Conservation (phyloP, 2,797 vertebrate species). For the Spatula versicolor region DNA sequence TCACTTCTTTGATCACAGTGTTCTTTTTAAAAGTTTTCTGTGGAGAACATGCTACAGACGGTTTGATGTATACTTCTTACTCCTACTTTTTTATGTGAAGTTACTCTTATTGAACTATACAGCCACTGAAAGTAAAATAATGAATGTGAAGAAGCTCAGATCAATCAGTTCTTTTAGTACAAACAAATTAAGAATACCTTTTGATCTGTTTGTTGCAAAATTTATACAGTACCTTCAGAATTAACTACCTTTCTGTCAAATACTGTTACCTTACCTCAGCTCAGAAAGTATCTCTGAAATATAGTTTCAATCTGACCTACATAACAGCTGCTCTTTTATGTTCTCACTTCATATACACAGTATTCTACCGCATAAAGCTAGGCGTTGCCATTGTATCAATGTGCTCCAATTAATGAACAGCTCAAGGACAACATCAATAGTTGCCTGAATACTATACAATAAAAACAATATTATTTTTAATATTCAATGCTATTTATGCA, state of each 20-base stretch:
- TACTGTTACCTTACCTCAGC: neutral
- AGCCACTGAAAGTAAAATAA: neutral
- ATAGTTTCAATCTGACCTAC: constrained; percentile 3
- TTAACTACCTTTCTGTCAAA: neutral
- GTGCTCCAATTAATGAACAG: neutral
- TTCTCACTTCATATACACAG: neutral
- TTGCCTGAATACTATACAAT: neutral
- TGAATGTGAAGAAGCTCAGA: neutral
- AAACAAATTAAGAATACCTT: neutral
- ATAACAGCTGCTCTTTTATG: constrained; percentile 5
- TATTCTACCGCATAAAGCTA: neutral
- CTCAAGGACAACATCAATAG: neutral
- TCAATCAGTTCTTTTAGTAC: neutral
- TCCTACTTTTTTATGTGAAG: neutral
- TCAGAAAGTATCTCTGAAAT: constrained; percentile 8
- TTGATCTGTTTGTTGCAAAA: constrained; percentile 17
- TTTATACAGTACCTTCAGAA: neutral
- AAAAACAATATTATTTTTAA: neutral
- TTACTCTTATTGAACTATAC: neutral
- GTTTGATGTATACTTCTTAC: neutral
- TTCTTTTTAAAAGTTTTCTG: neutral
- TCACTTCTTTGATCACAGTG: constrained; percentile 31
- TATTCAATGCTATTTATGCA: neutral
- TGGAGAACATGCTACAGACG: neutral
- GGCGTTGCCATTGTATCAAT: neutral